Evolutionary conservation across 2,113 vertebrate genomes (phyloP), one percentile per base, ranked within the genome.

Genomic region (Nasalis larvatus): DNA sequence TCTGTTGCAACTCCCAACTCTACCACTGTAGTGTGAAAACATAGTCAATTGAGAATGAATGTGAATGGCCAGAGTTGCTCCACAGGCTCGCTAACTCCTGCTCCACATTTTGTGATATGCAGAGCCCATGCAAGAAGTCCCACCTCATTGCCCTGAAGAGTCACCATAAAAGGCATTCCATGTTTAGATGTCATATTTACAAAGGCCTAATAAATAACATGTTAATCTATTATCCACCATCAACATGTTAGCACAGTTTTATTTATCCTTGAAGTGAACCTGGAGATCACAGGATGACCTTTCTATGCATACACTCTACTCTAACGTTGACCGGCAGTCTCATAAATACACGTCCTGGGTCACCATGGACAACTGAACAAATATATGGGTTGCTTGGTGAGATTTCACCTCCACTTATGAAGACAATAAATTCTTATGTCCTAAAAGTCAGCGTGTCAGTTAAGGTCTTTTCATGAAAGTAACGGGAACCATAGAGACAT

Each of bases 41-140:
- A 49, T 1, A 54, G 80, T 17, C 0, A 1, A 35, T 18, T n/a
- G 27, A 52, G 81, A 91, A 18, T 0, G 0, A 68, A 10, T 21
- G 25, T 32, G 45, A 7, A 0, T 32, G 40, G 27, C 40, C 71
- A 25, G 42, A 71, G 23, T 2, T 12, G 16, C 82, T 49, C 35
- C 40, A 0, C 0, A 0, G 77, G 49, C 32, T 17, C 85, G 66
- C 49, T 78, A 25, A 52, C 27, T 21, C 45, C 0, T 13, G 7
- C 3, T 18, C 37, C 5, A 21, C 4, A 40, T 4, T 32, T 21
- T 6, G 10, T 77, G 77, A 54, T 2, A 27, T 35, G 49, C 14
- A 40, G 32, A 80, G 11, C 56, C 76, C 32, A 0, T 1, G n/a
- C 23, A 76, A 92, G 12, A 12, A 37, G 40, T 35, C 47, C 40